phyloP scores from a whole-genome alignment of 2,888 invertebrate species.

The Imbricaverruca yamaguchii region DNA sequence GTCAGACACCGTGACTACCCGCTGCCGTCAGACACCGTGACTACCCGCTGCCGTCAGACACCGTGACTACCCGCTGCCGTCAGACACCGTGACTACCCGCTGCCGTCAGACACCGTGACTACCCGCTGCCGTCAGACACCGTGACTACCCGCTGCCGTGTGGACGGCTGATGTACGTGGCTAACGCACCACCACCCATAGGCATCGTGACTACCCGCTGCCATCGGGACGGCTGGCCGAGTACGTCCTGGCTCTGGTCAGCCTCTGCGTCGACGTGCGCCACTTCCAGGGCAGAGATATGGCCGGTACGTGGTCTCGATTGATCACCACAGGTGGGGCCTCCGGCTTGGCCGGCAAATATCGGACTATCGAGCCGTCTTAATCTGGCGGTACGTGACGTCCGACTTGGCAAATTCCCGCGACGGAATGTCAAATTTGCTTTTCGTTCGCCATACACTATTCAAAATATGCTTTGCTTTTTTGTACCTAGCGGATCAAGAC shows the following conservation, averaged over 20 bases:
- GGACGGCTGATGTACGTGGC: neutral
- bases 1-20: conserved; percentile 30
- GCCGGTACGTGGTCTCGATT: conserved; percentile 51
- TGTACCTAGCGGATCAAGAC: no score
- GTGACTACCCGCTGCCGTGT: neutral
- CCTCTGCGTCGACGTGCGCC: conserved; percentile 30
- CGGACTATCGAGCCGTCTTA: no score
- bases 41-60: no score
- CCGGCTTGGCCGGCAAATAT: neutral
- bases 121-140: conserved; percentile 29
- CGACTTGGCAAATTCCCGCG: no score
- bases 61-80: conserved; percentile 29
- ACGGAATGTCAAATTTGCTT: no score
- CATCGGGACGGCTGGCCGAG: conserved; percentile 30
- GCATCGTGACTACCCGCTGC: conserved; percentile 29
- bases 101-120: conserved; percentile 31
- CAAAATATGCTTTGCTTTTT: no score
- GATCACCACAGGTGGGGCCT: neutral
- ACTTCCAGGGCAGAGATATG: conserved; percentile 31
- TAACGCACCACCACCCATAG: conserved; percentile 18
- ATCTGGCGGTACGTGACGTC: no score
- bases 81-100: no score
- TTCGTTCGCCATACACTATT: no score
- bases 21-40: conserved; percentile 28
- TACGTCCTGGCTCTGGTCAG: conserved; percentile 32